phyloP scores from a whole-genome alignment of 2,113 vertebrate species.

The Nycticorax nycticorax region DNA sequence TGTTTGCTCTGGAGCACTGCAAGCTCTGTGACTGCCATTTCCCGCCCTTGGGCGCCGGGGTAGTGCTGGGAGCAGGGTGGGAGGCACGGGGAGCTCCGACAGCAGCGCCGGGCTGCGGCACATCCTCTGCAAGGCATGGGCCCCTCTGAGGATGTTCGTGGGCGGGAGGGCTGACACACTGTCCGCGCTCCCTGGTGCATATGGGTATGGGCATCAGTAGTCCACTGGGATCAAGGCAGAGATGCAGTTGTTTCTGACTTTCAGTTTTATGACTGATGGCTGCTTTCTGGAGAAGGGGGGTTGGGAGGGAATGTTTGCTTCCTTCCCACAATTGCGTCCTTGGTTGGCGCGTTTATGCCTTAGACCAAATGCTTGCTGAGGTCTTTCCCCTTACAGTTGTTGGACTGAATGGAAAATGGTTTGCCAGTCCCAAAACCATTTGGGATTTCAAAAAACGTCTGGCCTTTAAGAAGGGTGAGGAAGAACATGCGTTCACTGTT shows the following conservation, averaged over 20 bases:
- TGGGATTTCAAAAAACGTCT: not conserved
- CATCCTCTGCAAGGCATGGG: not conserved
- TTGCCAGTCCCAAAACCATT: not conserved
- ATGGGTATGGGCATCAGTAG: not conserved
- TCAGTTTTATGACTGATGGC: not conserved
- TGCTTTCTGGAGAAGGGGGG: not conserved
- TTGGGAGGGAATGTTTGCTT: fast-evolving
- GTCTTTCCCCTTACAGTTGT: not conserved
- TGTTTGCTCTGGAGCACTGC: fast-evolving
- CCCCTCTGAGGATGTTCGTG: fast-evolving
- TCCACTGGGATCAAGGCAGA: not conserved
- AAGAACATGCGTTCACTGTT: not conserved
- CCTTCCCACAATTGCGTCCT: not conserved
- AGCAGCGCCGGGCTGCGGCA: fast-evolving
- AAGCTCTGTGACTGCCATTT: fast-evolving
- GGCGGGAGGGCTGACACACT: not conserved
- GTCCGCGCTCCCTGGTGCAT: not conserved
- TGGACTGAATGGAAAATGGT: not conserved
- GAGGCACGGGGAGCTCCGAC: not conserved
- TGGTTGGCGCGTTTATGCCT: not conserved
- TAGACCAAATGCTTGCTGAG: not conserved
- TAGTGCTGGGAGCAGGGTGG: not conserved
- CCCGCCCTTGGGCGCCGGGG: not conserved
- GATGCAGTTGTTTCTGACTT: not conserved
- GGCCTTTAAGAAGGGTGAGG: not conserved